A percentile compares a stretch with the other conserved stretches of the same genome.
Conservation (phyloP, 2,888 invertebrate species). For the Salpingus planirostris region DNA sequence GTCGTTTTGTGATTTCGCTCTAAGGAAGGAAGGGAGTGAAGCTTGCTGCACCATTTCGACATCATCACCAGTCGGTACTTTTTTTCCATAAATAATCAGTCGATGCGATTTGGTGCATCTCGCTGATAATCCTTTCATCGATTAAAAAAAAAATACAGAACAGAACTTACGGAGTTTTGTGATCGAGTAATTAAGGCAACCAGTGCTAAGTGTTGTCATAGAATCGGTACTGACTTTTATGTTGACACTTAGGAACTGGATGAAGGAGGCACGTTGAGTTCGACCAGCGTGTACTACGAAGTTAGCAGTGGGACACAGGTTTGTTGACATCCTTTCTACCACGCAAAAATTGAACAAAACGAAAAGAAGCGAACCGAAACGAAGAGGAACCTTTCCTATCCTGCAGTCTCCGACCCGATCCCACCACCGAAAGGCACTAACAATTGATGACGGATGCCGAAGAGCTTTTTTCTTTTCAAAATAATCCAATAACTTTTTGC, state of each 20-base stretch:
- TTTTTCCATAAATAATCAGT: not conserved
- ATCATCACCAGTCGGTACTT: no score
- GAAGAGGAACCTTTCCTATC: no score
- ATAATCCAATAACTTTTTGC: no score
- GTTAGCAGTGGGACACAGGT: conserved; percentile 41
- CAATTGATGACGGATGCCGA: no score
- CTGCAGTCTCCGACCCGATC: no score
- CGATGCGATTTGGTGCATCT: conserved; percentile 3
- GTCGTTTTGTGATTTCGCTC: conserved; percentile 1
- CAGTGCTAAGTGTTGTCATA: conserved; percentile 39
- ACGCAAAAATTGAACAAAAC: no score
- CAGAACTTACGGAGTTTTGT: no score
- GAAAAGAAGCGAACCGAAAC: no score
- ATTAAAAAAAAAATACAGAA: not conserved
- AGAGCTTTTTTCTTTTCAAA: no score
- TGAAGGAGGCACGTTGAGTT: conserved; percentile 38
- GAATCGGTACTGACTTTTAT: conserved; percentile 29
- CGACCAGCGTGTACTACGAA: conserved; percentile 39
- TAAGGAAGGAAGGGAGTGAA: conserved; percentile 6
- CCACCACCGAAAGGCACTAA: no score
- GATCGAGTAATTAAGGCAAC: conserved; percentile 16
- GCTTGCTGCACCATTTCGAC: conserved; percentile 5
- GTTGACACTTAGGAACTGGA: conserved; percentile 43
- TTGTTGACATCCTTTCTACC: conserved; percentile 39
- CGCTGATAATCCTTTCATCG: conserved; percentile 4